A percentile compares a stretch with the other conserved stretches of the same genome.
phyloP scores from a whole-genome alignment of 1,140 invertebrate genomes.

The Sycophila sp. region DNA sequence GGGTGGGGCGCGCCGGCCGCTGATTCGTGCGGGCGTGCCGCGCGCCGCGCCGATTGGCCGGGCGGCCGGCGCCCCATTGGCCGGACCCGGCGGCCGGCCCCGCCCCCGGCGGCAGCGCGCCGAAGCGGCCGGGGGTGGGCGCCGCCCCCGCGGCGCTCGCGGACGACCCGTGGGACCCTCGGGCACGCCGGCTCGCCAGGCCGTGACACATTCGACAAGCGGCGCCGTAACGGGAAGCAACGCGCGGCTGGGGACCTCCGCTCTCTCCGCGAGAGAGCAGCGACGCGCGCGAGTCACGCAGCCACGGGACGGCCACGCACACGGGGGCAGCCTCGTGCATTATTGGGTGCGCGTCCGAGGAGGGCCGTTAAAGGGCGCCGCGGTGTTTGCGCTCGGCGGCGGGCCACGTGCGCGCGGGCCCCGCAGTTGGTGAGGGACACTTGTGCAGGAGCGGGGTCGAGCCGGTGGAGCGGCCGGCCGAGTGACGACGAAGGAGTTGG shows the following conservation, averaged over 20 bases:
- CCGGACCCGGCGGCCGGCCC: conserved; percentile 33
- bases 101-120: conserved; percentile 26
- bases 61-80: conserved; percentile 45
- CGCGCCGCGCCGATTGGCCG: conserved; percentile 41
- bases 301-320: too few relatives aligned
- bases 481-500: neutral
- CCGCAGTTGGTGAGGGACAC: too few relatives aligned
- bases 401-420: neutral
- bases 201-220: conserved; percentile 68
- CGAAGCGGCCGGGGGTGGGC: neutral
- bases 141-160: conserved; percentile 32
- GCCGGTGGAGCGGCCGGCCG: neutral
- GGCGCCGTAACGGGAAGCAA: conserved; percentile 67
- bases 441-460: neutral
- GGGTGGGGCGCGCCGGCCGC: neutral
- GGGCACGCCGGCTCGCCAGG: conserved; percentile 60
- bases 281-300: conserved; percentile 1
- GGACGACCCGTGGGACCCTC: conserved; percentile 58
- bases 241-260: conserved; percentile 64
- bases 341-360: neutral
- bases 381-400: neutral
- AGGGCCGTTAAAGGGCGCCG: conserved; percentile 1
- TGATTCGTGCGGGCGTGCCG: conserved; percentile 36
- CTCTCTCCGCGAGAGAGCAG: conserved; percentile 3
- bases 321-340: neutral